Evolutionary conservation across 1,140 invertebrate species (phyloP).

Genomic region (Trachymyrmex cornetzi): DNA sequence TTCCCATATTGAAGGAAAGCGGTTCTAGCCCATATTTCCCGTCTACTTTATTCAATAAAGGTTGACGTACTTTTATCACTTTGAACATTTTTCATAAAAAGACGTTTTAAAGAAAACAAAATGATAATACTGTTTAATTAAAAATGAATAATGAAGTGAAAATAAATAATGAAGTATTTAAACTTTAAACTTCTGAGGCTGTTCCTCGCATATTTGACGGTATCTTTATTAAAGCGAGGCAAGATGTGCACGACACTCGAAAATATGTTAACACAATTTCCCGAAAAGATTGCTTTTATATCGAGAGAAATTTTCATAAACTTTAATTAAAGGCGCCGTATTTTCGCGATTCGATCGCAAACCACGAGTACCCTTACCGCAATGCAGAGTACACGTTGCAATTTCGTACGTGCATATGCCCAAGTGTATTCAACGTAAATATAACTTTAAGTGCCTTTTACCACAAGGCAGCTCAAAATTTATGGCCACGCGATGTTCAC

Average conservation of each 20-base stretch:
- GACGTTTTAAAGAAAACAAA: not conserved
- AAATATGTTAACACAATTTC: not conserved
- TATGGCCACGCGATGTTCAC: not conserved
- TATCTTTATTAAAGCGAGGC: not conserved
- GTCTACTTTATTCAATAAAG: not conserved
- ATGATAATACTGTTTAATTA: not conserved
- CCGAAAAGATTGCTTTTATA: not conserved
- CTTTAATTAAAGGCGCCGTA: not conserved
- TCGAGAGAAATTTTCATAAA: not conserved
- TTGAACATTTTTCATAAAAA: not conserved
- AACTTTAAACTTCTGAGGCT: not conserved
- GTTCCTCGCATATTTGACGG: not conserved
- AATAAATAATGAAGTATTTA: not conserved
- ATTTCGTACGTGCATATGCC: not conserved
- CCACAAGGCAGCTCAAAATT: not conserved
- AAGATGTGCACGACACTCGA: not conserved
- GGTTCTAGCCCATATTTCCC: not conserved
- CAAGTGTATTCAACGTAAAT: constrained; percentile 18
- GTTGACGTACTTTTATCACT: not conserved
- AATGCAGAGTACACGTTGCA: constrained; percentile 58
- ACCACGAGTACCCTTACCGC: constrained; percentile 59
- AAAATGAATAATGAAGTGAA: not conserved
- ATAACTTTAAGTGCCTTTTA: constrained; percentile 40
- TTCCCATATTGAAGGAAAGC: not conserved
- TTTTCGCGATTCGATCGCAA: constrained; percentile 14